phyloP scores from a whole-genome alignment of 2,888 invertebrate species.

The Apamea epomidion region DNA sequence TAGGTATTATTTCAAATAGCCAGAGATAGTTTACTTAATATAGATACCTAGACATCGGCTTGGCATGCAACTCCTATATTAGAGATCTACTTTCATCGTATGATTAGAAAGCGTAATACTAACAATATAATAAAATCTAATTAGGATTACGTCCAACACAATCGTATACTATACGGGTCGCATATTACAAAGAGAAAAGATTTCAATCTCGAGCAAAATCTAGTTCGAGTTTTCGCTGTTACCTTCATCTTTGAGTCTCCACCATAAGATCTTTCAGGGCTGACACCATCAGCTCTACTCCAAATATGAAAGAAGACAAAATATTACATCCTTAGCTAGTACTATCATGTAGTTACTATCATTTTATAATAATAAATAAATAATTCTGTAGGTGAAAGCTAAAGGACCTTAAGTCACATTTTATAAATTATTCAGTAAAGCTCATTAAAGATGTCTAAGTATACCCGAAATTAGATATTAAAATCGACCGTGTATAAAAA shows the following conservation, averaged over 20 bases:
- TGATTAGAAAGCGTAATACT: constrained; percentile 53
- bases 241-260: background rate
- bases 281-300: background rate
- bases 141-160: constrained; percentile 35
- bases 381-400: too few species aligned
- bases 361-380: background rate
- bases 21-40: background rate
- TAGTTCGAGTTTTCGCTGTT: background rate
- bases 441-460: too few species aligned
- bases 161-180: constrained; percentile 10
- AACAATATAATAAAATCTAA: constrained; percentile 39
- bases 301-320: background rate
- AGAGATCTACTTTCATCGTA: constrained; percentile 39
- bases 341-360: background rate
- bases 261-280: background rate
- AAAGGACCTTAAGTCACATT: too few species aligned
- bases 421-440: too few species aligned
- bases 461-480: too few species aligned
- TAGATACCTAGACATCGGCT: background rate
- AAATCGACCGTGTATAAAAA: too few species aligned
- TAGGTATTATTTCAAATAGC: background rate
- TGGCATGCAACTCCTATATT: background rate
- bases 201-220: background rate
- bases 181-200: constrained; percentile 4
- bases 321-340: background rate